phyloP scores from a whole-genome alignment of 2,113 vertebrate species.

The Erythrocebus patas region DNA sequence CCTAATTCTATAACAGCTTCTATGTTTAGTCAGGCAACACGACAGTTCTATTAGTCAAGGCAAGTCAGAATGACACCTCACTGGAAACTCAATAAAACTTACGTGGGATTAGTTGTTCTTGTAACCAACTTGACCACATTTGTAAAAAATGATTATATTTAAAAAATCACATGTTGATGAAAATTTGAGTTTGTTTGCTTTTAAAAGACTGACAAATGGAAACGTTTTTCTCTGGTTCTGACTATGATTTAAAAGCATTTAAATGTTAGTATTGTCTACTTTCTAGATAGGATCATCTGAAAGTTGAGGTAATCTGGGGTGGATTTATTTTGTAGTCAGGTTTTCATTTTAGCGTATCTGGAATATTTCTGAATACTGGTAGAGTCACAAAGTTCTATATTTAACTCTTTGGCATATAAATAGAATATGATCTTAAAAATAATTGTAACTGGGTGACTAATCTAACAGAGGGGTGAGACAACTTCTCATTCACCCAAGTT shows the following conservation, averaged over 20 bases:
- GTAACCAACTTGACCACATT: neutral
- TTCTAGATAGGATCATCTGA: neutral
- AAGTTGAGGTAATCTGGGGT: neutral
- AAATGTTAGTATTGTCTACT: neutral
- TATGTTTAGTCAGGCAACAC: neutral
- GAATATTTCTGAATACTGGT: neutral
- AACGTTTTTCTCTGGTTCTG: neutral
- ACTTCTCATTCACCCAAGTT: neutral
- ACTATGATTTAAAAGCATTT: neutral
- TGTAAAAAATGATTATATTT: neutral
- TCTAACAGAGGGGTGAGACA: neutral
- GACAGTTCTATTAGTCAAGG: neutral
- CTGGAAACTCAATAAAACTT: neutral
- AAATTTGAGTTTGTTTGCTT: neutral
- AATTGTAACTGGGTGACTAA: conserved; percentile 54
- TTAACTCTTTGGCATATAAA: conserved; percentile 53
- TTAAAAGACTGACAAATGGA: neutral
- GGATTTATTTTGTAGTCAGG: neutral
- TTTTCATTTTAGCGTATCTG: conserved; percentile 31
- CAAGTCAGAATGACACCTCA: neutral
- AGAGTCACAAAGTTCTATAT: neutral
- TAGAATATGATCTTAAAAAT: conserved; percentile 56
- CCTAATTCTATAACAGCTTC: neutral
- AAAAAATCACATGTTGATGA: neutral
- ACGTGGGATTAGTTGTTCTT: neutral